Conservation (phyloP, 2,797 vertebrate genomes). For the Phaenicophaeus curvirostris region DNA sequence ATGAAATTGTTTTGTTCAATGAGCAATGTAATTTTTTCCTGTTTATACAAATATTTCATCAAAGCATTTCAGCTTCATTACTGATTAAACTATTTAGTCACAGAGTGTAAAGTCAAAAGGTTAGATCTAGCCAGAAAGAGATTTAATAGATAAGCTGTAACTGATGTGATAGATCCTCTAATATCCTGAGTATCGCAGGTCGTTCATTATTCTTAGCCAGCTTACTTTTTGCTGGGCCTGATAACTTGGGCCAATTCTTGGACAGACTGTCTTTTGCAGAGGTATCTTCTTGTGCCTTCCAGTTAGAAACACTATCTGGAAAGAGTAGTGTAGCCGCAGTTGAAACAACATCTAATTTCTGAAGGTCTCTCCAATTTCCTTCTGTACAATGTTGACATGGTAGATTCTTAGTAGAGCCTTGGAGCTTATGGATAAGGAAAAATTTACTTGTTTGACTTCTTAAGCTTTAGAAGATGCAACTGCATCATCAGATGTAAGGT, state of each 20-base stretch:
- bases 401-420: background rate
- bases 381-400: fast-evolving
- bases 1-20: slow-evolving; percentile 22
- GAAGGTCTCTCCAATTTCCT: background rate
- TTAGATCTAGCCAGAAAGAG: background rate
- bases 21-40: slow-evolving; percentile 11
- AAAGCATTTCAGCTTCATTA: slow-evolving; percentile 25
- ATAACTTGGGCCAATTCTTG: background rate
- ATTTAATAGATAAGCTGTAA: background rate
- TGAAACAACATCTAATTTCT: background rate
- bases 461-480: background rate
- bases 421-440: background rate
- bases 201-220: background rate
- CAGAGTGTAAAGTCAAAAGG: background rate
- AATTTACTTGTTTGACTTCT: background rate
- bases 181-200: background rate
- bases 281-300: background rate
- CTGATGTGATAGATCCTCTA: background rate
- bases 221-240: background rate
- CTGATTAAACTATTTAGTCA: background rate
- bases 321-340: background rate
- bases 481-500: background rate
- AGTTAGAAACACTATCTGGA: background rate
- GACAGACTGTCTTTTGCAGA: background rate
- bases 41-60: slow-evolving; percentile 25